These are phyloP conservation scores for Hyla sarda DNA, from an alignment of 2,113 vertebrate species.

Conservation along the genomic window DNA sequence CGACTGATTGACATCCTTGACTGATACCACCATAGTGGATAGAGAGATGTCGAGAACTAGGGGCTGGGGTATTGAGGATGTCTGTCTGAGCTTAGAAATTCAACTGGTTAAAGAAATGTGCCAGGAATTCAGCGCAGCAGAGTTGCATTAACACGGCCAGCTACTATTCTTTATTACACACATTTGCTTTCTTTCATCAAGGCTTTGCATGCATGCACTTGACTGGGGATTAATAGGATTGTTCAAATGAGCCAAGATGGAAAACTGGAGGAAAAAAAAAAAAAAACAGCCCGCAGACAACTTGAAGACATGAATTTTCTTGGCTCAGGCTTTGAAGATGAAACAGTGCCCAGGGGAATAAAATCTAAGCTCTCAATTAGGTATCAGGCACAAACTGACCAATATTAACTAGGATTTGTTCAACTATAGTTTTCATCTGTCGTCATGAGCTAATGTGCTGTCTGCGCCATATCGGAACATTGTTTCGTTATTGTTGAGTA, in stretches of 20 bases:
- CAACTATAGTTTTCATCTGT: conserved; percentile 57
- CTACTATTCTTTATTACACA: conserved; percentile 59
- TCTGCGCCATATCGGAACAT: background rate
- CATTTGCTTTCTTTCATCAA: conserved; percentile 65
- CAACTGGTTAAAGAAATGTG: background rate
- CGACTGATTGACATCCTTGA: conserved; percentile 22
- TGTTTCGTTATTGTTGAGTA: too few species aligned
- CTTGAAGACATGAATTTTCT: conserved; percentile 73
- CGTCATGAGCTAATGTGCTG: conserved; percentile 6
- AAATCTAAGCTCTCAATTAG: conserved; percentile 66
- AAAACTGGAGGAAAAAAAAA: conserved; percentile 59
- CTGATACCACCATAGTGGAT: conserved; percentile 35
- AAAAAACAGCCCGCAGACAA: conserved; percentile 73
- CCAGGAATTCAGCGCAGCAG: conserved; percentile 12
- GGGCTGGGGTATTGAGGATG: background rate
- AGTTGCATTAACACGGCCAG: conserved; percentile 55
- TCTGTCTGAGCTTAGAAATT: background rate
- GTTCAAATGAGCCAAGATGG: conserved; percentile 68
- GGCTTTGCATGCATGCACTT: conserved; percentile 71
- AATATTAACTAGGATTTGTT: conserved; percentile 68
- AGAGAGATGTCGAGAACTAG: background rate
- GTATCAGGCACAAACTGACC: conserved; percentile 71
- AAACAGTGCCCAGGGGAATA: conserved; percentile 71
- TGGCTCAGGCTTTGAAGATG: conserved; percentile 75
- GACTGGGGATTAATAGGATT: conserved; percentile 71